Conservation (phyloP, 2,888 invertebrate genomes). For the Polyommatus icarus region DNA sequence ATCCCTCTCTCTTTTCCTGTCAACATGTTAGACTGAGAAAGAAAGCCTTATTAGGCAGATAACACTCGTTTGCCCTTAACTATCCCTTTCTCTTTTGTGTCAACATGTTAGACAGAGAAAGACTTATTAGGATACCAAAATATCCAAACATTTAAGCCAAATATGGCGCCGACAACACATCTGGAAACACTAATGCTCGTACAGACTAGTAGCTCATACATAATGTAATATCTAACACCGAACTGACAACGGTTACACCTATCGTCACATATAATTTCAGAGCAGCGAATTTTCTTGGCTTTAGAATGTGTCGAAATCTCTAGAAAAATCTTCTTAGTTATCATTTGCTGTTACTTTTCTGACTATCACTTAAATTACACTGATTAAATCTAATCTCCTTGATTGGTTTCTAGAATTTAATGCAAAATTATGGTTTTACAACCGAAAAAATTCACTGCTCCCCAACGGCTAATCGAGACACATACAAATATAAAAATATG, state of each 20-base stretch:
- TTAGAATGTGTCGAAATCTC: not conserved
- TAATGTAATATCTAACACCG: slow-evolving; percentile 29
- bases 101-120: not conserved
- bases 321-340: not conserved
- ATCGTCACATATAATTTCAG: slow-evolving; percentile 8
- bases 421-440: not conserved
- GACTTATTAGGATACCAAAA: not conserved
- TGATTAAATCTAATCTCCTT: too few relatives aligned
- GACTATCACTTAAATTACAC: too few relatives aligned
- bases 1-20: not conserved
- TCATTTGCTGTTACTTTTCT: too few relatives aligned
- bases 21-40: not conserved
- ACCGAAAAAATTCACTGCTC: not conserved
- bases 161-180: slow-evolving; percentile 33
- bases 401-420: too few relatives aligned
- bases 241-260: slow-evolving; percentile 28
- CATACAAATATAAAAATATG: slow-evolving; percentile 42
- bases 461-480: not conserved
- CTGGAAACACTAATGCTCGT: slow-evolving; percentile 32
- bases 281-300: not conserved
- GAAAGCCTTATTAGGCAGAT: not conserved
- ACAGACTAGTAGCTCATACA: slow-evolving; percentile 27
- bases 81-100: not conserved
- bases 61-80: not conserved
- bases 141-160: slow-evolving; percentile 10